phyloP scores from a whole-genome alignment of 2,797 vertebrate species.

The Poecilia gillii region DNA sequence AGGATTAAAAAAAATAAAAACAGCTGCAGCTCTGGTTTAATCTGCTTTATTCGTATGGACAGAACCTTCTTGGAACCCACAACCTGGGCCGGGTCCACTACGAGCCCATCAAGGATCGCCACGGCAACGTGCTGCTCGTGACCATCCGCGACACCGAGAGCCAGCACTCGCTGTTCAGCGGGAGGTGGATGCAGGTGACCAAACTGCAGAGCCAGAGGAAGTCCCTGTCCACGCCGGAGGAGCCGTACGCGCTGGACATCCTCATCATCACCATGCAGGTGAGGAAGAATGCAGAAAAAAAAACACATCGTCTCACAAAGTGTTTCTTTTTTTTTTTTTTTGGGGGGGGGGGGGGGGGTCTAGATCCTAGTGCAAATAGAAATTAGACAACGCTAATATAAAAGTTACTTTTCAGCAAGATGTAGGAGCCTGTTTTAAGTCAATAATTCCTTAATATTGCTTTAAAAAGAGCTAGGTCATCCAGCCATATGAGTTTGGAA shows the following conservation, averaged over 20 bases:
- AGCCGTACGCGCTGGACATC: constrained; percentile 95
- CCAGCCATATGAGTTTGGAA: too few species aligned
- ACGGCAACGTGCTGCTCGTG: constrained; percentile 94
- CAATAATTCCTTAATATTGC: too few species aligned
- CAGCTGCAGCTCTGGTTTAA: neutral
- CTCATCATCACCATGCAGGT: constrained; percentile 98
- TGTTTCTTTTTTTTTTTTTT: too few species aligned
- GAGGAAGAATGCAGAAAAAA: neutral
- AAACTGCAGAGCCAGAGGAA: constrained; percentile 98
- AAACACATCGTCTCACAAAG: neutral
- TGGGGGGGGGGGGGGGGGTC: too few species aligned
- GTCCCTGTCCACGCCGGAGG: constrained; percentile 96
- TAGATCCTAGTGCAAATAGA: too few species aligned
- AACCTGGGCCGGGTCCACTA: constrained; percentile 95
- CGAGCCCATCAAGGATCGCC: constrained; percentile 96
- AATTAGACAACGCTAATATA: too few species aligned
- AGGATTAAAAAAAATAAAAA: too few species aligned
- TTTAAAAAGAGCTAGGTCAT: too few species aligned
- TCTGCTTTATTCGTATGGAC: constrained; percentile 1
- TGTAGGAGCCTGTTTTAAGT: too few species aligned
- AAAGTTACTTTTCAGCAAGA: too few species aligned
- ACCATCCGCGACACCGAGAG: constrained; percentile 91
- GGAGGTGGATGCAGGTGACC: constrained; percentile 95
- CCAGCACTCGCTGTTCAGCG: constrained; percentile 90
- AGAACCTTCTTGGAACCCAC: constrained; percentile 96